Evolutionary conservation across 2,888 invertebrate genomes (phyloP), one percentile per base, ranked within the genome.

Genomic region (Cordilura impudica): DNA sequence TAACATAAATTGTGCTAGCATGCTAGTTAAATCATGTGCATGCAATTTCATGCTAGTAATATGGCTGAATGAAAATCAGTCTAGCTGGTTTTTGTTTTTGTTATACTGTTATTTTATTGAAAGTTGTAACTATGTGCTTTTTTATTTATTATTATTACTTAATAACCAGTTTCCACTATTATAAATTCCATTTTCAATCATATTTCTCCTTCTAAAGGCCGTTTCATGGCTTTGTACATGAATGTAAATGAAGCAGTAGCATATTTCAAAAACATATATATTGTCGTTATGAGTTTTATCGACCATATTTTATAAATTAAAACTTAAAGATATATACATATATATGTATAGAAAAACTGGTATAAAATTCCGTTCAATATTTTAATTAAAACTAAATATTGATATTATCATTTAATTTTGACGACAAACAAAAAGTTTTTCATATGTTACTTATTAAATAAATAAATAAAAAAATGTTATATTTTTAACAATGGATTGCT

Each of bases 71-170:
- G 18, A 43, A 63, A 56, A 63, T 72, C 35, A n/a, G 35, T 39
- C 35, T 39, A 4, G 12, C 35, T n/a, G 4, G 35, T 39, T n/a
- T 39, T 12, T n/a, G 35, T 39, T 39, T 39, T 39, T n/a, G 4
- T 80, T 74, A 43, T 67, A 70, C 69, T 69, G 75, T 78, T 67
- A 75, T 49, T 54, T 61, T 21, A 35, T 61, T n/a, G 61, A 23
- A 14, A 54, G 65, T 51, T n/a, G 61, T 54, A 45, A 75, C 18
- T 12, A 16, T 12, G 53, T 39, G n/a, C 2, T 4, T 39, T 39
- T 39, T 39, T 39, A 12, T 31, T 31, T n/a, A 39, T 39, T 21
- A 35, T 35, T 35, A n/a, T n/a, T n/a, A n/a, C n/a, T n/a, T n/a
- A n/a, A 18, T 29, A 63, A 49, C 47, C 47, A 31, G 63, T 63